These are phyloP conservation scores for Megastigmus dorsalis DNA, from an alignment of 2,888 invertebrate species.

Conservation along the genomic window DNA sequence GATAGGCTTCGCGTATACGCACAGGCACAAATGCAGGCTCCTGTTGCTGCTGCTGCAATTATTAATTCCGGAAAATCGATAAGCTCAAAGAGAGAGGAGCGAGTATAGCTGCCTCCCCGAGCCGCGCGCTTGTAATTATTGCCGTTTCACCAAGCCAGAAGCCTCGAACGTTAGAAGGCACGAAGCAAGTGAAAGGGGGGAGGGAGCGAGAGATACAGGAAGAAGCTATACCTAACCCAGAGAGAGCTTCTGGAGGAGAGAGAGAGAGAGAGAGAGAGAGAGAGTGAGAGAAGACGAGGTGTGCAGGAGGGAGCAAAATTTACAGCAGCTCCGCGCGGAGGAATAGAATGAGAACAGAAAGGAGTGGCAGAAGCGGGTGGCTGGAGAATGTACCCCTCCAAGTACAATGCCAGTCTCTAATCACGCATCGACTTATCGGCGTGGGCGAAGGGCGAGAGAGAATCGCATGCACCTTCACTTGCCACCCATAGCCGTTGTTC, in stretches of 20 bases:
- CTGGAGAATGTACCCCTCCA: constrained; percentile 62
- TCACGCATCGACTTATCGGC: constrained; percentile 72
- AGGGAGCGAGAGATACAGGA: constrained; percentile 17
- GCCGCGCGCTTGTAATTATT: constrained; percentile 71
- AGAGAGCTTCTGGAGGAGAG: background rate
- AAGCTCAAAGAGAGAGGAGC: constrained; percentile 69
- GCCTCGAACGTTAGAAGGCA: constrained; percentile 41
- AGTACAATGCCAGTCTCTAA: constrained; percentile 73
- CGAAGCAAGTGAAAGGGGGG: constrained; percentile 26
- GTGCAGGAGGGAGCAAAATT: constrained; percentile 36
- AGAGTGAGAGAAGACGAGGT: constrained; percentile 53
- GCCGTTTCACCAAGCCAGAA: constrained; percentile 57
- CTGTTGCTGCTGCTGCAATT: constrained; percentile 69
- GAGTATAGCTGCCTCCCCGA: constrained; percentile 55
- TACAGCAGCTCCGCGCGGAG: too few species aligned
- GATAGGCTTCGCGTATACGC: background rate
- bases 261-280: constrained; percentile 3
- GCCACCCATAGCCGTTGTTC: constrained; percentile 35
- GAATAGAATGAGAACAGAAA: too few species aligned
- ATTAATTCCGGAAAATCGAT: constrained; percentile 73
- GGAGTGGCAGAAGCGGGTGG: too few species aligned
- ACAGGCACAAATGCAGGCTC: too few species aligned
- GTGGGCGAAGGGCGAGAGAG: constrained; percentile 15
- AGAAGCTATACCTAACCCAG: constrained; percentile 39
- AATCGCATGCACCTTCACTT: constrained; percentile 61